These are phyloP conservation scores for Axea sp. DNA, from an alignment of 2,888 invertebrate genomes.

Conservation along the genomic window DNA sequence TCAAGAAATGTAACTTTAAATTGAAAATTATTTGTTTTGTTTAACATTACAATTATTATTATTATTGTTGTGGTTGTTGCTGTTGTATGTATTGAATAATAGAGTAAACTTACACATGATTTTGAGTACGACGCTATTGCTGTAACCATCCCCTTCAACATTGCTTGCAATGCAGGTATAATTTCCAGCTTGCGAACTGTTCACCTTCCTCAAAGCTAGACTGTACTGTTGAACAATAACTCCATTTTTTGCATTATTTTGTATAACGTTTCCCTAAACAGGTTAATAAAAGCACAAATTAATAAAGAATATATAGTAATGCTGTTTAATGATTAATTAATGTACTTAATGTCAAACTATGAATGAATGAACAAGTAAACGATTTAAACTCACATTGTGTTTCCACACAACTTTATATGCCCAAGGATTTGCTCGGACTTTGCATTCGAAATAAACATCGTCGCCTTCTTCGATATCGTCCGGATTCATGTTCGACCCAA, in stretches of 20 bases:
- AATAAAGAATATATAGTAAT: no score
- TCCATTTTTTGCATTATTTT: slow-evolving; percentile 91
- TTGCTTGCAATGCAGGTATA: slow-evolving; percentile 94
- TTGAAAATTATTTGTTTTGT: no score
- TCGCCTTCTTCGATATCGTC: slow-evolving; percentile 90
- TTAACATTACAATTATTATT: no score
- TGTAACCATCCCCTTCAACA: slow-evolving; percentile 94
- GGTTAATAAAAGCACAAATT: no score
- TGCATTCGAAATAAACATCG: slow-evolving; percentile 90
- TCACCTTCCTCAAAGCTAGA: slow-evolving; percentile 89
- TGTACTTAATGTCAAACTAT: slow-evolving; percentile 15
- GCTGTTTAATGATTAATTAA: no score
- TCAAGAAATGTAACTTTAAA: no score
- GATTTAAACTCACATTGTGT: slow-evolving; percentile 85
- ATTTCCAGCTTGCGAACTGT: slow-evolving; percentile 90
- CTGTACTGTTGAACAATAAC: slow-evolving; percentile 92
- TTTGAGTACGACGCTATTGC: slow-evolving; percentile 88
- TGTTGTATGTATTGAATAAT: no score
- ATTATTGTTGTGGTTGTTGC: no score
- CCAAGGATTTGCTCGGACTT: slow-evolving; percentile 87
- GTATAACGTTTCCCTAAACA: slow-evolving; percentile 88
- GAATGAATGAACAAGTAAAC: slow-evolving; percentile 13
- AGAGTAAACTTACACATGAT: slow-evolving; percentile 90
- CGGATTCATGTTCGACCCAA: slow-evolving; percentile 88
- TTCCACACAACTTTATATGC: slow-evolving; percentile 91